Conservation (phyloP, 2,888 invertebrate species). For the Cactoblastis cactorum region DNA sequence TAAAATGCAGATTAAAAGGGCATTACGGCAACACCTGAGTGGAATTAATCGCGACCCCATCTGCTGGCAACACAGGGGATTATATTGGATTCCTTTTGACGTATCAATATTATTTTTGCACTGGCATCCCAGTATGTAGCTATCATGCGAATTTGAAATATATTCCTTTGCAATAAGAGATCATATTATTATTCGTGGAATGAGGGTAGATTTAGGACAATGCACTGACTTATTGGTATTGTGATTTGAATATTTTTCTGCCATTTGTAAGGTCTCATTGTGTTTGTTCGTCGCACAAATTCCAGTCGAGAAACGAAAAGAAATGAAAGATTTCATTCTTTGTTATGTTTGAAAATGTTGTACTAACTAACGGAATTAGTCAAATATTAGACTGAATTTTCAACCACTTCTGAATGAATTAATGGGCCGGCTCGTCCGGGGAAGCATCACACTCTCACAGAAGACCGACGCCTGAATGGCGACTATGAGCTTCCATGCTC, state of each 20-base stretch:
- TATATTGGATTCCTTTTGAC: conserved; percentile 53
- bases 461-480: too few species aligned
- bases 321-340: too few species aligned
- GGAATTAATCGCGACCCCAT: conserved; percentile 44
- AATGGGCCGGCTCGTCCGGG: too few species aligned
- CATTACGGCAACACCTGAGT: conserved; percentile 50
- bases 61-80: conserved; percentile 44
- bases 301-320: too few species aligned
- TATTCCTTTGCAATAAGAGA: neutral
- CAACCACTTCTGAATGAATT: too few species aligned
- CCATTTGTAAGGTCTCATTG: conserved; percentile 5
- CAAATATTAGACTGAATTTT: too few species aligned
- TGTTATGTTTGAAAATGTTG: too few species aligned
- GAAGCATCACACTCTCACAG: too few species aligned
- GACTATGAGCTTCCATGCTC: too few species aligned
- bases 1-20: conserved; percentile 47
- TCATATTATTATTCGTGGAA: neutral
- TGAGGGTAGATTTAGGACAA: neutral
- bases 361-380: too few species aligned
- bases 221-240: conserved; percentile 10
- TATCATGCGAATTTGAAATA: neutral
- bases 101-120: conserved; percentile 53
- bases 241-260: conserved; percentile 3
- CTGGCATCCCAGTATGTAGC: conserved; percentile 28
- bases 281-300: neutral